Evolutionary conservation across 2,113 vertebrate species (phyloP).

Genomic region (Neoarius graeffei): DNA sequence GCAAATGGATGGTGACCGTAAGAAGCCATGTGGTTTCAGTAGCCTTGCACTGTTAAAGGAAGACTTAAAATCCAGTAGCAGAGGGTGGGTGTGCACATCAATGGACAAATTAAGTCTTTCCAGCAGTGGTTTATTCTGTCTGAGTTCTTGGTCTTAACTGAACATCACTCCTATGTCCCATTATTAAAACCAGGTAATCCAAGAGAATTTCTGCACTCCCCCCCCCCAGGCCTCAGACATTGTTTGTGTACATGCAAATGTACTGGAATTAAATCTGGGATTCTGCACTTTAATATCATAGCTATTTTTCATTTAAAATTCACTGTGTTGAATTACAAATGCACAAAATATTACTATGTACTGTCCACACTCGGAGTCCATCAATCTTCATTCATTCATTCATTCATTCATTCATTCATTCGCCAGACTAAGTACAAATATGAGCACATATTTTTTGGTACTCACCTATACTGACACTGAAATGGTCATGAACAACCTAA

Average conservation of each 20-base stretch:
- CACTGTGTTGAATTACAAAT: background rate
- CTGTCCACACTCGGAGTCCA: background rate
- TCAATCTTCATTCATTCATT: background rate
- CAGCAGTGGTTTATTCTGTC: background rate
- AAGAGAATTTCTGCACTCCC: background rate
- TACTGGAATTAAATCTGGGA: background rate
- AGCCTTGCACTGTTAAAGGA: conserved; percentile 28
- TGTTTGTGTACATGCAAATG: background rate
- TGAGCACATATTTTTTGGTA: background rate
- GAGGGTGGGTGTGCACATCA: background rate
- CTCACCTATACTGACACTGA: background rate
- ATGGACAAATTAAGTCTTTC: background rate
- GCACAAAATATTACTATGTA: background rate
- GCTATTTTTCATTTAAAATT: background rate
- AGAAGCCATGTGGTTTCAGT: conserved; percentile 20
- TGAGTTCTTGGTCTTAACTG: background rate
- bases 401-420: no score
- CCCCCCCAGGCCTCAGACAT: background rate
- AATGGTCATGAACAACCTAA: background rate
- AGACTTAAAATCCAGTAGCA: conserved; percentile 8
- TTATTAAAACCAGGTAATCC: background rate
- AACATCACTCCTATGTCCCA: background rate
- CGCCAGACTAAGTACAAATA: background rate
- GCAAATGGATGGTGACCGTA: conserved; percentile 7
- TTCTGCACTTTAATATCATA: background rate